Base-by-base conservation (phyloP, 2,888 invertebrate species). In the Acanthosepion lycidas region DNA sequence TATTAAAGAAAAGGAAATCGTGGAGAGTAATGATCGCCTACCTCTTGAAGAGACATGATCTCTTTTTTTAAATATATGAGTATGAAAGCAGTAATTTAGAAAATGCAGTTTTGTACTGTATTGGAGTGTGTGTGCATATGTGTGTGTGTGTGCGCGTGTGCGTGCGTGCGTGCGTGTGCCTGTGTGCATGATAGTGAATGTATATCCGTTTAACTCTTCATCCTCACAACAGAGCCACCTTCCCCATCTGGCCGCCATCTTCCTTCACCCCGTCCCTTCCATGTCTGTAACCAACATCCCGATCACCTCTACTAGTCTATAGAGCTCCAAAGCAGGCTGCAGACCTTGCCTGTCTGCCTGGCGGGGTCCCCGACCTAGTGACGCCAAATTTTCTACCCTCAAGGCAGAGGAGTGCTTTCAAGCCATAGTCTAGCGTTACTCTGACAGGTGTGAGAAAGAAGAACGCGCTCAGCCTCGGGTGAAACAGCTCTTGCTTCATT, bases 361-460 rank as follows among this genome's bases (percentile, higher is more conserved):
- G 93, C 93, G 93, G 93, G 93, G 93, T 51, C 53, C 93, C 93
- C 93, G 93, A 93, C 93, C 51, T 53, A n/a, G 42, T 93, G 93
- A 93, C 93, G 93, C 93, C 93, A 93, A 93, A 5, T 93, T 49
- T 49, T 48, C 49, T 93, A 53, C n/a, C n/a, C 93, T 28, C 12
- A 93, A 53, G 93, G 93, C 33, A 33, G 93, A 53, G 93, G 51
- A 93, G 93, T 53, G 93, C 93, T 93, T 93, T 93, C 93, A 93
- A 93, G 93, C 49, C 15, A 28, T 18, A 49, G n/a, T 33, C 49
- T 93, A 51, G 93, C 51, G 51, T 48, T 49, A 49, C 93, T 93
- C 93, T 93, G 93, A 93, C 93, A 93, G 93, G 93, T 93, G 93
- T 93, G 92, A 92, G 48, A 53, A 93, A 93, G 93, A 51, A 78